Evolutionary conservation across 37 sponge, comb jelly and placozoan genomes (phyloP).

Genomic region (Beroe ovata): DNA sequence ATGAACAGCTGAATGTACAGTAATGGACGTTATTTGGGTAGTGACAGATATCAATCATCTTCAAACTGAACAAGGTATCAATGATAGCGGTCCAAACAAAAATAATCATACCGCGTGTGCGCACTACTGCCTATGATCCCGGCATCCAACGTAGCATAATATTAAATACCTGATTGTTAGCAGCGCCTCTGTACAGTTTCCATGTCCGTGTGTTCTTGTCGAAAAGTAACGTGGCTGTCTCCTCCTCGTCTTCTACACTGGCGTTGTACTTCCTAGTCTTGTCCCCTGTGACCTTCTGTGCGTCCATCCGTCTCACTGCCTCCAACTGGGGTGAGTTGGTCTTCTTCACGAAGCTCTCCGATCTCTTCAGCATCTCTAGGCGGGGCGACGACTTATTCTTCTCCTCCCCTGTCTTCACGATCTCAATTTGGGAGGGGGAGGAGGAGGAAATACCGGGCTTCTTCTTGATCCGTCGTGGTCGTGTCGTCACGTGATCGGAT

Average conservation of each 20-base stretch:
- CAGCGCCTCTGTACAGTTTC: slow-evolving; percentile 9
- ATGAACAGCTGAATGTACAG: slow-evolving; percentile 48
- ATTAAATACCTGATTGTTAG: slow-evolving; percentile 47
- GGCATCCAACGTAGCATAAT: too few relatives aligned
- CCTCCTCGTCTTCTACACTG: slow-evolving; percentile 29
- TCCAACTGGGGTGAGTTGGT: slow-evolving; percentile 47
- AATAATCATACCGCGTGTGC: too few relatives aligned
- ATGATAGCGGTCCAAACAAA: too few relatives aligned
- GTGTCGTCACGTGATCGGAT: not conserved
- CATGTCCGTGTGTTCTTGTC: slow-evolving; percentile 10
- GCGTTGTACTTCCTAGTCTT: slow-evolving; percentile 31
- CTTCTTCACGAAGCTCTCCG: slow-evolving; percentile 1
- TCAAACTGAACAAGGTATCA: too few relatives aligned
- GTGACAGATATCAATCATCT: too few relatives aligned
- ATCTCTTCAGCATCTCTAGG: not conserved
- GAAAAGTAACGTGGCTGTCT: not conserved
- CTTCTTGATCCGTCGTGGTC: not conserved
- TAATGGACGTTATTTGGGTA: too few relatives aligned
- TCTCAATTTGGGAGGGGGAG: not conserved
- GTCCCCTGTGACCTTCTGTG: not conserved
- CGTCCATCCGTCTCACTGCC: slow-evolving; percentile 31
- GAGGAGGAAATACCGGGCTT: not conserved
- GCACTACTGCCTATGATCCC: too few relatives aligned
- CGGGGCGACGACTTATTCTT: not conserved
- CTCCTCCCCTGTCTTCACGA: not conserved